These are phyloP conservation scores for Drosophila subquinaria DNA, from an alignment of 2,888 invertebrate species.

Conservation along the genomic window DNA sequence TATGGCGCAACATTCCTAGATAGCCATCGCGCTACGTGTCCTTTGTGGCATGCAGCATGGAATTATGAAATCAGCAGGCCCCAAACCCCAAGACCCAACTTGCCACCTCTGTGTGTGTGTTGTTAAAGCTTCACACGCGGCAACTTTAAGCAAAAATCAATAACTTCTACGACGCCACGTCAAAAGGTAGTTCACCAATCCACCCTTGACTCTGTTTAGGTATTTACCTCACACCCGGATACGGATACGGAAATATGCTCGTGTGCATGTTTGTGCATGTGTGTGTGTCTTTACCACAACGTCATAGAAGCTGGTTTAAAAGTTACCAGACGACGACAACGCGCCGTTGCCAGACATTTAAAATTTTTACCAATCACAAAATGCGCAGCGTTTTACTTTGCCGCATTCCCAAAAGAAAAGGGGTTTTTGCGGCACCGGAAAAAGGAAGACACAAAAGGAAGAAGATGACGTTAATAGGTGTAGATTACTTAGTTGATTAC, in stretches of 20 bases:
- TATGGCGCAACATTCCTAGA: constrained; percentile 60
- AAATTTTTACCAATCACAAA: constrained; percentile 39
- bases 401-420: background rate
- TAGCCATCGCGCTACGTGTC: constrained; percentile 57
- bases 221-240: constrained; percentile 56
- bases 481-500: constrained; percentile 53
- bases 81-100: background rate
- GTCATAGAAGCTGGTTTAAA: constrained; percentile 44
- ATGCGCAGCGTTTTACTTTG: constrained; percentile 24
- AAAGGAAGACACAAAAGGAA: constrained; percentile 3
- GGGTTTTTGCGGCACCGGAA: constrained; percentile 3
- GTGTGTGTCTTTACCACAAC: constrained; percentile 25
- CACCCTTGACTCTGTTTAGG: constrained; percentile 57
- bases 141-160: constrained; percentile 67
- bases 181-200: constrained; percentile 49
- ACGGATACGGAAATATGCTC: constrained; percentile 52
- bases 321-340: constrained; percentile 69
- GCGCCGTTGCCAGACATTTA: constrained; percentile 57
- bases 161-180: constrained; percentile 52
- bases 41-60: constrained; percentile 58
- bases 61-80: constrained; percentile 39
- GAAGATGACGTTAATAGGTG: constrained; percentile 30
- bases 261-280: constrained; percentile 21
- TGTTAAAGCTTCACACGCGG: constrained; percentile 47
- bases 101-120: constrained; percentile 2